Base-by-base conservation (phyloP, 2,113 vertebrate genomes). In the Mobula birostris region DNA sequence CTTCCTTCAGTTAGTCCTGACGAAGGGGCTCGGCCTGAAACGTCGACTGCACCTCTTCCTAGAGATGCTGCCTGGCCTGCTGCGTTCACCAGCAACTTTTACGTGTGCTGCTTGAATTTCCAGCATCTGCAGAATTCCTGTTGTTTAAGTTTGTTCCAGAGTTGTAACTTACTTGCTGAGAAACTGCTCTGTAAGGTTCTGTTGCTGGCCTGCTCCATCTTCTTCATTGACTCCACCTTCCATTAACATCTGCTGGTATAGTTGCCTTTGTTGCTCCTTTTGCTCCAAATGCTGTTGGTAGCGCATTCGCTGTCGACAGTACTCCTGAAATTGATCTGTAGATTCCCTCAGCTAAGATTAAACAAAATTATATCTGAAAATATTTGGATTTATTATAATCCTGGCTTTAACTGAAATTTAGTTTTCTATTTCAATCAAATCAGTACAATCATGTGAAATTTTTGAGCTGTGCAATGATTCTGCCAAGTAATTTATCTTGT, bases 261-360 rank as follows among this genome's bases (percentile, higher is more conserved):
- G 96, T 95, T 99, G 98, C 29, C 97, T 96, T 80, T 99, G 99
- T 74, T 99, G 98, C 95, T 99, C 98, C 21, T 99, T 99, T 96
- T 99, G 98, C 92, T 99, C 98, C n/a, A 99, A 96, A 95, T 99
- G 99, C 95, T 99, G 99, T 95, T 99, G 99, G 94, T 99, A 99
- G 0, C 99, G 98, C n/a, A 98, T 95, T 0, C 98, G 97, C 95
- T 99, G 99, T 36, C 98, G 97, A 94, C 98, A 98, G 95, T 99
- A 99, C 95, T 99, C 99, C 96, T 99, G 98, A 95, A 99, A 97
- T 94, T 99, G 98, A 94, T 99, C 98, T 68, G 98, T 98, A 19
- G 98, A 98, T 95, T 99, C 99, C 11, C 97, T 97, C 94, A 98
- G 97, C 98, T 99, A 32, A 79, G 76, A 5, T 29, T 63, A 12